These are phyloP conservation scores for Wiebesia pumilae DNA, from an alignment of 1,140 invertebrate species.

Conservation along the genomic window DNA sequence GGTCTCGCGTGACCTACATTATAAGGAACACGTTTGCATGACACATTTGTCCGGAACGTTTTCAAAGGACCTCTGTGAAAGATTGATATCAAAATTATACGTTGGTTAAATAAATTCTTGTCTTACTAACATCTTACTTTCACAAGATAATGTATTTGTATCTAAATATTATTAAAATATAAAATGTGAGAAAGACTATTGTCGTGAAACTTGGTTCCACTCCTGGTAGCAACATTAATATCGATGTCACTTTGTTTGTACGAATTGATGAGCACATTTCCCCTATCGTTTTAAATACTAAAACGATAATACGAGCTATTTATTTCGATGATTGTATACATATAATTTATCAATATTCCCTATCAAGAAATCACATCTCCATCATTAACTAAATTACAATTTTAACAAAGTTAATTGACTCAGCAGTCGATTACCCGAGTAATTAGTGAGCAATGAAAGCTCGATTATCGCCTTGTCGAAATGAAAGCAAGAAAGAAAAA, in stretches of 20 bases:
- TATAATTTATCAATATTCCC: too few species aligned
- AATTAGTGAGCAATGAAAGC: conserved; percentile 47
- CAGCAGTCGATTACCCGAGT: conserved; percentile 22
- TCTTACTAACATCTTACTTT: background rate
- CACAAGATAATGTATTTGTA: background rate
- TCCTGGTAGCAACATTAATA: background rate
- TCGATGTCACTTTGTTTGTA: background rate
- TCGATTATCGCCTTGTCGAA: conserved; percentile 26
- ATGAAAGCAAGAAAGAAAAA: background rate
- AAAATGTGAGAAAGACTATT: background rate
- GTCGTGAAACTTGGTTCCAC: background rate
- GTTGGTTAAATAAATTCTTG: background rate
- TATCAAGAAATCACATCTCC: too few species aligned
- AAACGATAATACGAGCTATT: background rate
- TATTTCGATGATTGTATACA: too few species aligned
- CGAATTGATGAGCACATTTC: background rate
- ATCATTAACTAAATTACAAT: background rate
- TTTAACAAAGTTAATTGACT: conserved; percentile 30
- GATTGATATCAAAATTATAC: background rate
- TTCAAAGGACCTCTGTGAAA: background rate
- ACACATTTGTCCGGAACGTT: background rate
- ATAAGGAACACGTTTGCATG: background rate
- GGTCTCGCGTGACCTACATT: background rate
- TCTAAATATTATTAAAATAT: background rate
- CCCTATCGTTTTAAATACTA: background rate